Evolutionary conservation across 2,797 vertebrate genomes (phyloP).

Genomic region (Stomatorhinus walkeri): DNA sequence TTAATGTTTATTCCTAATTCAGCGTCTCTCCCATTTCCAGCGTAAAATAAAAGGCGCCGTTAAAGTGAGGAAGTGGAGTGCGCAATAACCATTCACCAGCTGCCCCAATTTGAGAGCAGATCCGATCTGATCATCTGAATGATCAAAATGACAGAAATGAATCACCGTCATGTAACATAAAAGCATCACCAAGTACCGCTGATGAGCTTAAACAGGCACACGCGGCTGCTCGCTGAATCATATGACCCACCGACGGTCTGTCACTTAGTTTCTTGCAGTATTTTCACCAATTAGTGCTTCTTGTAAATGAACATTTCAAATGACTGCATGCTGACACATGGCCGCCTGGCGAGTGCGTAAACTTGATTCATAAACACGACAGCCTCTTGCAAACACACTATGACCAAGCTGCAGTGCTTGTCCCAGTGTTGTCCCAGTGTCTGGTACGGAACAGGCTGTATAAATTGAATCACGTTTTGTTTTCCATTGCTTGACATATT

Average conservation of each 20-base stretch:
- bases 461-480: neutral
- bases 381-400: neutral
- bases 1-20: neutral
- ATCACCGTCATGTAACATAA: neutral
- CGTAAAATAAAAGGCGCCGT: neutral
- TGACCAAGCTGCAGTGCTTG: neutral
- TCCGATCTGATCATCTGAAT: neutral
- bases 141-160: constrained; percentile 1
- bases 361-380: neutral
- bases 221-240: neutral
- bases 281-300: neutral
- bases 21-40: neutral
- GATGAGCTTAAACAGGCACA: neutral
- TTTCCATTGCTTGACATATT: neutral
- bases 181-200: neutral
- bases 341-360: neutral
- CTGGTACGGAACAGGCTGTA: neutral
- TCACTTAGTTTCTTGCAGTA: neutral
- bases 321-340: neutral
- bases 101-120: neutral
- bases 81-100: constrained; percentile 6
- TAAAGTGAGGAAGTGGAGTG: neutral
- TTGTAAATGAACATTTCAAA: neutral
- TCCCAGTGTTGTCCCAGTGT: neutral
- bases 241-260: neutral